Base-by-base conservation (phyloP, 2,113 vertebrate genomes). In the Epinephelus fuscoguttatus region DNA sequence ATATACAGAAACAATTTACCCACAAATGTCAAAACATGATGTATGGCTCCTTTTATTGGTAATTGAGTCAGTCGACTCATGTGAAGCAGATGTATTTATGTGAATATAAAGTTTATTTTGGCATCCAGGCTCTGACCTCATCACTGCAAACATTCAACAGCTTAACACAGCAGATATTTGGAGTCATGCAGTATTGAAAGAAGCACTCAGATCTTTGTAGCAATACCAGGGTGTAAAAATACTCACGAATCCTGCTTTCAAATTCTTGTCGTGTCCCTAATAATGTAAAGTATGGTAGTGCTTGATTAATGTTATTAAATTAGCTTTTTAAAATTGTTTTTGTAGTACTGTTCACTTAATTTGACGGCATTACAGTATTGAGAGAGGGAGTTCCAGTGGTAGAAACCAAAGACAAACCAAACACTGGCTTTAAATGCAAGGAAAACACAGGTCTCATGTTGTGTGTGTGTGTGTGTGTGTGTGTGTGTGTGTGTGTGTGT, bases 21-120 rank as follows among this genome's bases (percentile, higher is more conserved):
- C 64, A 49, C 42, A 50, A 78, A 85, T 75, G 75, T 75, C 77
- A 52, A 27, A 66, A 23, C 0, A 4, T 50, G 71, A 88, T 75
- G 4, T 7, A 77, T 70, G 18, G 23, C 21, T 81, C 60, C 45
- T 11, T 52, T 71, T 53, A 71, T 62, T 75, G 56, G 57, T 2
- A 6, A 14, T 23, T 11, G 33, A 69, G 53, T 75, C 47, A 56
- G 69, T 15, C 49, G 3, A 56, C 33, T 76, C 40, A 61, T 5
- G 5, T 55, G 52, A 3, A 77, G 57, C 6, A 15, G 56, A 72
- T 90, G 86, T 82, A 70, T 68, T 78, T 81, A 30, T 49, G 42
- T 53, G 7, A 68, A 80, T 63, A 40, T 59, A 50, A 14, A 64
- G 89, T 85, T 85, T 75, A 69, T 82, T 75, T 85, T 86, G 60